Base-by-base conservation (phyloP, 2,113 vertebrate species). In the Otocyon megalotis region DNA sequence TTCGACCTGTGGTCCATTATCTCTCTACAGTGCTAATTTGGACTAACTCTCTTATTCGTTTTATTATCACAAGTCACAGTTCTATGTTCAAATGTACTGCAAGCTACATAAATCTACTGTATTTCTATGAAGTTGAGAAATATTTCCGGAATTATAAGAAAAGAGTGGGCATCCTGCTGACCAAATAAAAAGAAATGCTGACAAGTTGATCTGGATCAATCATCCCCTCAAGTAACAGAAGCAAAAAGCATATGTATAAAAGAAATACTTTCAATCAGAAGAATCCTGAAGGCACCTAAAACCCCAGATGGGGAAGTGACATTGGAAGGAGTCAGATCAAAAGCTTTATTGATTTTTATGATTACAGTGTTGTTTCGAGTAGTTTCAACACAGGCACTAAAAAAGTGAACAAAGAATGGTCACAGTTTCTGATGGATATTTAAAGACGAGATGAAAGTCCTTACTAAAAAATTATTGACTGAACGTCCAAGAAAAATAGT, bases 351-450 rank as follows among this genome's bases (percentile, higher is more conserved):
- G 37, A 82, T 83, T 93, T 93, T 94, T 92, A 86, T 88, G 24
- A 80, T 87, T 63, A n/a, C 32, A 93, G 30, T 87, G 22, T 35
- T 96, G 26, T 54, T 93, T 95, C 43, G 30, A 83, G 30, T 56
- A 92, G 24, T 92, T 97, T 92, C 30, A 94, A 93, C 30, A 92
- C 1, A 91, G 16, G 1, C 54, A 76, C 96, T 92, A 20, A 82
- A 95, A 93, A 97, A 43, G 2, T 56, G 10, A 91, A 50, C 22
- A 82, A 88, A 95, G 10, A 84, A 79, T 62, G 30, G 22, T 87
- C 65, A 93, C 16, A 53, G 20, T 89, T 94, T 93, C 48, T 88
- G 81, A 67, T 76, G 48, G 50, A 58, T 76, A 95, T 89, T 94
- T 90, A 54, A 90, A 94, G 56, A 43, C 2, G 83, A 88, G 32